phyloP scores from a whole-genome alignment of 2,113 vertebrate species.

The Typhlomys cinereus region DNA sequence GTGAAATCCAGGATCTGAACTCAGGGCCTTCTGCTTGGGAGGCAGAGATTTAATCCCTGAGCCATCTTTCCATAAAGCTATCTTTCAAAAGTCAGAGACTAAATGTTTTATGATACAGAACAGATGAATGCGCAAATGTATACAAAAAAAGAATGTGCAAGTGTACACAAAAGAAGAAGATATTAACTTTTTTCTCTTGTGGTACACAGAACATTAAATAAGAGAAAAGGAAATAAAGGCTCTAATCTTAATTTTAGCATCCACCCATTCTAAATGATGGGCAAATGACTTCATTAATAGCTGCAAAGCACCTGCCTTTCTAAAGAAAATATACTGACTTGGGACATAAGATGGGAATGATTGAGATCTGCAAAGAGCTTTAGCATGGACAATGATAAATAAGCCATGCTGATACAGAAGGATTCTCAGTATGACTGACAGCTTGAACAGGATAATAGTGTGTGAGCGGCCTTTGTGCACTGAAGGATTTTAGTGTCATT shows the following conservation, averaged over 20 bases:
- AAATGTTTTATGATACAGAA: neutral
- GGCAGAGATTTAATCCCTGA: too few relatives aligned
- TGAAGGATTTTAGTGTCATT: neutral
- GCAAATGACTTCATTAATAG: neutral
- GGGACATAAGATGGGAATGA: neutral
- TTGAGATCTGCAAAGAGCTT: neutral
- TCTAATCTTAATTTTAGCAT: neutral
- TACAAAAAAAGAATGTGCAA: neutral
- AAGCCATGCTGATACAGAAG: neutral
- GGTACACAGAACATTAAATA: neutral
- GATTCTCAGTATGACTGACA: neutral
- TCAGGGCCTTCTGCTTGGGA: too few relatives aligned
- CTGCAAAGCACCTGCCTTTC: neutral
- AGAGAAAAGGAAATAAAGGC: neutral
- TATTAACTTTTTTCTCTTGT: neutral
- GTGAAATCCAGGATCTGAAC: too few relatives aligned
- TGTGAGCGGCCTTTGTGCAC: neutral
- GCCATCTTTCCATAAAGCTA: too few relatives aligned
- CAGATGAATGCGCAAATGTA: too few relatives aligned
- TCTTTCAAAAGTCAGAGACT: conserved; percentile 10
- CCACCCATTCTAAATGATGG: neutral
- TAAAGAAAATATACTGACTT: neutral
- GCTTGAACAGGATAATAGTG: neutral
- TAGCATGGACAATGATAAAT: neutral
- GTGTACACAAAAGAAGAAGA: neutral